Evolutionary conservation across 1,140 invertebrate genomes (phyloP), one percentile per base, ranked within the genome.

Genomic region (Brachionus sp.): DNA sequence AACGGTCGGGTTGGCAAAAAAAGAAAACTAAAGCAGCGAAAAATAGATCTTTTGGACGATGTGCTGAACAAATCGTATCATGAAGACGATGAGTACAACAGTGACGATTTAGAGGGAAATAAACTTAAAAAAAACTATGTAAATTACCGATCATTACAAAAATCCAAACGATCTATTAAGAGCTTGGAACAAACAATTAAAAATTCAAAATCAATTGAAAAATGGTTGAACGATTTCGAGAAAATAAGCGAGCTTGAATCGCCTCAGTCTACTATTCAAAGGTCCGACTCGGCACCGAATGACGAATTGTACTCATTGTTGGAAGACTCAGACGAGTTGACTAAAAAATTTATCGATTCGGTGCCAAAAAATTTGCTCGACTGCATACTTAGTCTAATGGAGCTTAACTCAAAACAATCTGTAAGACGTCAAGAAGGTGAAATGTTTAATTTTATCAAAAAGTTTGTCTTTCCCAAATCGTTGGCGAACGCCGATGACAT

Each of bases 181-280:
- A 62, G 16, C n/a, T 12, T 80, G 1, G 77, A 80, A 35, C 77
- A 80, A 33, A 62, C 50, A 10, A 42, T 80, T 2, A 80, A 80
- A 66, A 80, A 66, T 62, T 80, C 77, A 0, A 80, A 33, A 37
- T 80, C 77, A 42, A 80, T 80, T 13, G 77, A 80, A 80, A 80
- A 80, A 66, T 80, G 77, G 77, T 25, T 80, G 2, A 80, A 80
- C 37, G 77, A 80, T 42, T 80, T 62, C 25, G 50, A 57, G 5
- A 80, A 66, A 80, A 57, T 80, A 33, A 42, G 25, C 5, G 77
- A 80, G 13, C 35, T 42, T 29, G 77, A 80, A 9, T 80, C 77
- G 12, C 70, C 77, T 0, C 37, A 37, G 3, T 10, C 50, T 3
- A 80, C 50, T 3, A 64, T 66, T 42, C 0, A 25, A 25, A 0